Evolutionary conservation across 35 echinoderm and acorn worm species (phyloP).

Genomic region (Anneissia japonica): DNA sequence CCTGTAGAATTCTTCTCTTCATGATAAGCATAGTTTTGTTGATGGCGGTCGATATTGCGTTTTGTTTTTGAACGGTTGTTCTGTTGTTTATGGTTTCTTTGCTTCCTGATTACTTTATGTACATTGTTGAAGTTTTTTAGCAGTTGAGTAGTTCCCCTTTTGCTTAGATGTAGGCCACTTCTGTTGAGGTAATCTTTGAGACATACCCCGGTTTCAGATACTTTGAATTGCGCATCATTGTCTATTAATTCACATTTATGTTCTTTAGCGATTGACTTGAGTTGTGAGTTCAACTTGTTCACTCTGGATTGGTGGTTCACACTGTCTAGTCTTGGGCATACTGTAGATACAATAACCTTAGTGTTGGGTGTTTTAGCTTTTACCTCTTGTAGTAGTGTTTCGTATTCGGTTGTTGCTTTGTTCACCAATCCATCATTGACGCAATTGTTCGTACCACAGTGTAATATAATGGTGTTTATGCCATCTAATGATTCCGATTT

Average conservation of each 20-base stretch:
- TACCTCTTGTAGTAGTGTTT: not conserved
- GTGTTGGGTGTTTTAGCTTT: not conserved
- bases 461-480: not conserved
- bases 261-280: not conserved
- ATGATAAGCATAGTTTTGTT: not conserved
- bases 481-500: not conserved
- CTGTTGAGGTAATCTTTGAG: not conserved
- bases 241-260: not conserved
- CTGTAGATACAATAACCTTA: not conserved
- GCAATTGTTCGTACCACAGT: not conserved
- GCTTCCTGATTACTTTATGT: not conserved
- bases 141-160: not conserved
- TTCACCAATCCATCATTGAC: not conserved
- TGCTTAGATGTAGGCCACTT: not conserved
- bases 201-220: too few species aligned
- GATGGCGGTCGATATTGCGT: not conserved
- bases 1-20: not conserved
- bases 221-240: not conserved
- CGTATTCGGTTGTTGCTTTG: not conserved
- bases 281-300: not conserved
- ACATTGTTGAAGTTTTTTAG: not conserved
- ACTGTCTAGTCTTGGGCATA: not conserved
- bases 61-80: too few species aligned
- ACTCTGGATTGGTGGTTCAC: not conserved
- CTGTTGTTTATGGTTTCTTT: not conserved